Evolutionary conservation across 2,797 vertebrate genomes (phyloP).

Genomic region (Dryobates pubescens): DNA sequence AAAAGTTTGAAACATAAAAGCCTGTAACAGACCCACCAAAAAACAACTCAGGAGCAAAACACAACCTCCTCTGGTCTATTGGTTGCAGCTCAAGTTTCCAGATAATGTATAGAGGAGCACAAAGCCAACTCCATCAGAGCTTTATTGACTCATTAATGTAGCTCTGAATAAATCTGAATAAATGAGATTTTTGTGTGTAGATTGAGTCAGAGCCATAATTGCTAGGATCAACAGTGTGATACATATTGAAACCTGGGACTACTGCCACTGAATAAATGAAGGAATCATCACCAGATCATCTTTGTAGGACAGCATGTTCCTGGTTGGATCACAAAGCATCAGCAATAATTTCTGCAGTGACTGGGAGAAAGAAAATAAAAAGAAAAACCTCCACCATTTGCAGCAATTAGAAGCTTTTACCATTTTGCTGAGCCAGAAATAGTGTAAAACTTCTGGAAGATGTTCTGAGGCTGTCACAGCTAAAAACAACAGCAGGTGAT

Average conservation of each 20-base stretch:
- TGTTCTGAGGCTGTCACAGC: not conserved
- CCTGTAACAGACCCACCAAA: not conserved
- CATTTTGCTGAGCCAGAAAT: slow-evolving; percentile 17
- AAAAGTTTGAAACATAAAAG: not conserved
- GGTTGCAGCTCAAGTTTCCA: slow-evolving; percentile 2
- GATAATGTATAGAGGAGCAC: not conserved
- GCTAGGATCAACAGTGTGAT: slow-evolving; percentile 59
- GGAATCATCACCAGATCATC: slow-evolving; percentile 47
- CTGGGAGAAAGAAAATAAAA: not conserved
- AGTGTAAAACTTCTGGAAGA: not conserved
- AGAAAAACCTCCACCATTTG: slow-evolving; percentile 5
- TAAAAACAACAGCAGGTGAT: slow-evolving; percentile 6
- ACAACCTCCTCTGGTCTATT: not conserved
- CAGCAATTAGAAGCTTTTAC: slow-evolving; percentile 22
- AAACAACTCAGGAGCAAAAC: not conserved
- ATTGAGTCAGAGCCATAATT: slow-evolving; percentile 49
- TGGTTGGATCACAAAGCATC: not conserved
- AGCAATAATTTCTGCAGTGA: slow-evolving; percentile 50
- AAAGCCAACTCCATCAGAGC: slow-evolving; percentile 59
- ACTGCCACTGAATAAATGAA: slow-evolving; percentile 68
- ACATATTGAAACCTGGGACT: slow-evolving; percentile 56
- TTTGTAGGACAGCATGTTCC: slow-evolving; percentile 46
- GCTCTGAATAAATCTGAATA: slow-evolving; percentile 54
- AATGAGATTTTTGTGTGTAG: slow-evolving; percentile 54
- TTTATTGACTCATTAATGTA: slow-evolving; percentile 74